Percentiles rank a stretch among this genome's conserved stretches.
Evolutionary conservation across 2,888 invertebrate genomes (phyloP).

Genomic region (Meteorus colon): DNA sequence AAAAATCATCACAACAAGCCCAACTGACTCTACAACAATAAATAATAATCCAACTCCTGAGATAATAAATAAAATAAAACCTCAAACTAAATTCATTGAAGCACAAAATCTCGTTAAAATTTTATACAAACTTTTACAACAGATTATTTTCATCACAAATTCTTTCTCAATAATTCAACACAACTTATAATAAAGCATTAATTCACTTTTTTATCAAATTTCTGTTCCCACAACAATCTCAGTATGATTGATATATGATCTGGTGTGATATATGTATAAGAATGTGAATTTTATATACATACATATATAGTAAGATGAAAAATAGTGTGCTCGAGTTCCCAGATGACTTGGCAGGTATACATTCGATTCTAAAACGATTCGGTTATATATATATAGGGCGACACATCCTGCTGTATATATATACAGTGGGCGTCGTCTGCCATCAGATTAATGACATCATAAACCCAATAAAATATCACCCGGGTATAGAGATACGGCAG

Average conservation of each 20-base stretch:
- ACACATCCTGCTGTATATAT: slow-evolving; percentile 45
- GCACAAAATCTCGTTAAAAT: no score
- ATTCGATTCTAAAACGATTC: slow-evolving; percentile 14
- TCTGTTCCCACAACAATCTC: not conserved
- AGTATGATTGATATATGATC: not conserved
- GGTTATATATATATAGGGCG: slow-evolving; percentile 25
- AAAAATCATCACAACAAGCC: no score
- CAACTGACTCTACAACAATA: no score
- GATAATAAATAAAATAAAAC: no score
- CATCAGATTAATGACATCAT: slow-evolving; percentile 73
- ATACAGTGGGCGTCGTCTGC: slow-evolving; percentile 40
- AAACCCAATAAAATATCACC: slow-evolving; percentile 73
- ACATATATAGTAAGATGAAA: slow-evolving; percentile 10
- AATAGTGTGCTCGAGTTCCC: slow-evolving; percentile 59
- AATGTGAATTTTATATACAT: slow-evolving; percentile 1
- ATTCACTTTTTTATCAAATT: not conserved
- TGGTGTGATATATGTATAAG: not conserved
- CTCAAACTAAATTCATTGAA: no score
- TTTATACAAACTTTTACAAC: no score
- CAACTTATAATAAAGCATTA: not conserved
- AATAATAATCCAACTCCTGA: no score
- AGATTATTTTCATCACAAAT: no score
- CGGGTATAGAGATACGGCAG: slow-evolving; percentile 48
- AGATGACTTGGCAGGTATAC: slow-evolving; percentile 56
- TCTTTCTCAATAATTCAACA: no score